Evolutionary conservation across 1,140 invertebrate species (phyloP).

Genomic region (Drosophila cardini): DNA sequence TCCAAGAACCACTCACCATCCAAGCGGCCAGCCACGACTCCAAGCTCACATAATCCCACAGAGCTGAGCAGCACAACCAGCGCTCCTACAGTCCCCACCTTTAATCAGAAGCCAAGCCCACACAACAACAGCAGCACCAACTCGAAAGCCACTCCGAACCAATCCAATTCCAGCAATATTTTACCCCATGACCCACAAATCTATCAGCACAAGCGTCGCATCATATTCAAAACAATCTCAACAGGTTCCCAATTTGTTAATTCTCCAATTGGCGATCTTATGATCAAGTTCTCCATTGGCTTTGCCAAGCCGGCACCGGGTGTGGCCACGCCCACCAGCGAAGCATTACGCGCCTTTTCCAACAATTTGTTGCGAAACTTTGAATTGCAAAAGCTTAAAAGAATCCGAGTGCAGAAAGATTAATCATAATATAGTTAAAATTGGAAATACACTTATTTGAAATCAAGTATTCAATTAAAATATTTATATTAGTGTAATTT

Average conservation of each 20-base stretch:
- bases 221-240: conserved; percentile 77
- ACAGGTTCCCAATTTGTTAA: conserved; percentile 74
- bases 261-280: conserved; percentile 74
- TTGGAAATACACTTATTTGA: neutral
- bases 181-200: conserved; percentile 55
- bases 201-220: conserved; percentile 73
- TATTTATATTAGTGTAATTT: neutral
- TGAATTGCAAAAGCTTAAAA: conserved; percentile 58
- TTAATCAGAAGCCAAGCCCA: conserved; percentile 20
- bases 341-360: conserved; percentile 56
- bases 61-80: neutral
- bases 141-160: conserved; percentile 15
- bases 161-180: conserved; percentile 20
- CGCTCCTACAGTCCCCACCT: conserved; percentile 19
- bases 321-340: conserved; percentile 26
- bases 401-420: conserved; percentile 46
- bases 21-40: conserved; percentile 9
- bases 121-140: conserved; percentile 3
- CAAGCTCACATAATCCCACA: conserved; percentile 31
- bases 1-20: conserved; percentile 10
- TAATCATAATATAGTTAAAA: conserved; percentile 25
- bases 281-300: conserved; percentile 80
- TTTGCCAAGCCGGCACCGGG: conserved; percentile 60
- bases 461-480: neutral
- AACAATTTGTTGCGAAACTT: conserved; percentile 59